Base-by-base conservation (phyloP, 2,888 invertebrate genomes). In the Hirtodrosophila duncani region DNA sequence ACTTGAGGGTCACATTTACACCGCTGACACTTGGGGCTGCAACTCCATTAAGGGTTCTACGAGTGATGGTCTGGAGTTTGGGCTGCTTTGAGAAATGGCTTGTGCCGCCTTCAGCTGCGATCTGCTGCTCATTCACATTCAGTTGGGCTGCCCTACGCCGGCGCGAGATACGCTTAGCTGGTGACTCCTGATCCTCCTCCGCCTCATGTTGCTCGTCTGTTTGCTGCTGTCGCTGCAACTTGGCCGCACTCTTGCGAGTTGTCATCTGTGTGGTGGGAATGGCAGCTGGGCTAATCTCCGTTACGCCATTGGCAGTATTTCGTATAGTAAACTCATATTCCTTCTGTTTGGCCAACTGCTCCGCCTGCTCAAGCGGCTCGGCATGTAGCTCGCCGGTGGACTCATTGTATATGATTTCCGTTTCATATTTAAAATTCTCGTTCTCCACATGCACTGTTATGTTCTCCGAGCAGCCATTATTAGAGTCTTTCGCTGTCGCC, bases 321-420 rank as follows among this genome's bases (percentile, higher is more conserved):
- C 69, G 63, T n/a, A 82, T 70, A 3, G 68, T 67, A 38, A 78
- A 67, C 33, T 74, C 78, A 31, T 68, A 83, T 36, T 82, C 71
- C 8, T 53, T 58, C 6, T 49, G 55, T 8, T 63, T 43, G 3
- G 37, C 33, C 11, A 26, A 26, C n/a, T 38, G 27, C 6, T 59
- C 55, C 5, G 29, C 10, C 4, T 52, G 9, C 13, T 52, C 29
- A 9, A 39, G 18, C 2, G 34, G 42, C 9, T 16, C 37, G 3
- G 57, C 71, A 6, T 52, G 49, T 10, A 69, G 29, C 14, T 57
- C 56, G 0, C 56, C 46, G 6, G 51, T 44, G 21, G 29, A 26
- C 4, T 57, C 46, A 9, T 63, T 56, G n/a, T 46, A 60, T 9
- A 56, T 34, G 34, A 63, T 56, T 30, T 75, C 62, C 6, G 68